Percentiles rank a stretch among this genome's conserved stretches.
Conservation (phyloP, 2,797 vertebrate genomes). For the Scleropages formosus region DNA sequence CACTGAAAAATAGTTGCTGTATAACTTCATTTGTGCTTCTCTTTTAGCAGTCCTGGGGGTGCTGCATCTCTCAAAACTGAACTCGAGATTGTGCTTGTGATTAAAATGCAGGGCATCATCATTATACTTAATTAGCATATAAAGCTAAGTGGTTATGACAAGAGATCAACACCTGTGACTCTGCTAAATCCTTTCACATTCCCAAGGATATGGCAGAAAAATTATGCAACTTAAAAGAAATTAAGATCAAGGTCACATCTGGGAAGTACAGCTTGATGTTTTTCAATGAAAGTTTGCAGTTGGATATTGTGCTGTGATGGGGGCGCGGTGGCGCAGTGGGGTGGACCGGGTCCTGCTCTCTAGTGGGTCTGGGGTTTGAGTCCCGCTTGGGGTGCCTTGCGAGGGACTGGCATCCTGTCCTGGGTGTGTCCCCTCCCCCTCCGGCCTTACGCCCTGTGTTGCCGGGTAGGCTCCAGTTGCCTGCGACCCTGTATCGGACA, state of each 20-base stretch:
- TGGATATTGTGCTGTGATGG: not conserved
- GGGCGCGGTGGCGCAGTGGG: no score
- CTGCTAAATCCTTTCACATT: not conserved
- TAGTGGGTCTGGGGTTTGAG: no score
- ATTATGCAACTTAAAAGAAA: not conserved
- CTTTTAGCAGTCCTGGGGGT: no score
- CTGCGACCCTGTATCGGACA: no score
- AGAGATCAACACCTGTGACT: conserved; percentile 12
- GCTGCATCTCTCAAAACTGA: not conserved
- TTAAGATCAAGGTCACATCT: conserved; percentile 18
- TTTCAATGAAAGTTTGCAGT: conserved; percentile 1
- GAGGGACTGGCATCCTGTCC: no score
- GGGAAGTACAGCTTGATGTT: not conserved
- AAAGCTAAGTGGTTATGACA: conserved; percentile 23
- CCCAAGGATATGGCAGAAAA: not conserved
- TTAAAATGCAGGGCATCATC: conserved; percentile 9
- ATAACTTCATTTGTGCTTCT: no score
- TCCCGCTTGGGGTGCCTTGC: no score
- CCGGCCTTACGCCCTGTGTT: no score
- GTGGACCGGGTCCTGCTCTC: no score
- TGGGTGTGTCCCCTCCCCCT: no score
- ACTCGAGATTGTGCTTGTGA: not conserved
- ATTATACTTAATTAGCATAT: conserved; percentile 13
- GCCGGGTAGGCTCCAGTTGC: no score
- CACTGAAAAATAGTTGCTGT: not conserved